phyloP scores from a whole-genome alignment of 2,113 vertebrate genomes.

The Sylvia atricapilla region DNA sequence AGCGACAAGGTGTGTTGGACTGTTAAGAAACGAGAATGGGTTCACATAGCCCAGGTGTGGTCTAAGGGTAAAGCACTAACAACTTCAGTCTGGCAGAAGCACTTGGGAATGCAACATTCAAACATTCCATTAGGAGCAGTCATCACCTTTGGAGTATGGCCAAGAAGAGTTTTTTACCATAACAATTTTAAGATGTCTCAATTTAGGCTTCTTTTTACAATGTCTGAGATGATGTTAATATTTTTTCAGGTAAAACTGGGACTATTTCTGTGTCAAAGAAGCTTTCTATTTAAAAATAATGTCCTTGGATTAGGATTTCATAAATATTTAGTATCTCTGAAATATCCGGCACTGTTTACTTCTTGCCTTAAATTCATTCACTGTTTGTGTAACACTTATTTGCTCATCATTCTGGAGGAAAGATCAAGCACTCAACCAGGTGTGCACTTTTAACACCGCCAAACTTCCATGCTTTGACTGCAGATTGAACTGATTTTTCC shows the following conservation, averaged over 20 bases:
- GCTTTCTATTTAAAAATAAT: neutral
- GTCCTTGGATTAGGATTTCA: neutral
- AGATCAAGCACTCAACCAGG: conserved; percentile 17
- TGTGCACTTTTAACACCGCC: neutral
- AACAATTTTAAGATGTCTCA: neutral
- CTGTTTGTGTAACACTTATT: neutral
- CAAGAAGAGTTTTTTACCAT: neutral
- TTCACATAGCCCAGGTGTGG: neutral
- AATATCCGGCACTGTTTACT: neutral
- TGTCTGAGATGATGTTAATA: neutral
- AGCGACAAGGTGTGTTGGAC: neutral
- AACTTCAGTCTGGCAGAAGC: neutral
- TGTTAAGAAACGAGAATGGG: neutral
- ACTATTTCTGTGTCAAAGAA: neutral
- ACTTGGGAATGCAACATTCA: neutral
- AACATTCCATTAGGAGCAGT: neutral
- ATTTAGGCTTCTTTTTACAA: neutral
- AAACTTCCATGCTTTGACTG: neutral
- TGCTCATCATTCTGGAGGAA: neutral
- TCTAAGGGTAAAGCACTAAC: neutral
- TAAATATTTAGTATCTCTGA: neutral
- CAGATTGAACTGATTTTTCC: neutral
- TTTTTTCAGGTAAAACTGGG: neutral
- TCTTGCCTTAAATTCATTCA: neutral
- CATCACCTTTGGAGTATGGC: neutral